A percentile compares a stretch with the other conserved stretches of the same genome.
These are phyloP conservation scores for Equus quagga DNA, from an alignment of 2,113 vertebrate genomes.

Conservation along the genomic window DNA sequence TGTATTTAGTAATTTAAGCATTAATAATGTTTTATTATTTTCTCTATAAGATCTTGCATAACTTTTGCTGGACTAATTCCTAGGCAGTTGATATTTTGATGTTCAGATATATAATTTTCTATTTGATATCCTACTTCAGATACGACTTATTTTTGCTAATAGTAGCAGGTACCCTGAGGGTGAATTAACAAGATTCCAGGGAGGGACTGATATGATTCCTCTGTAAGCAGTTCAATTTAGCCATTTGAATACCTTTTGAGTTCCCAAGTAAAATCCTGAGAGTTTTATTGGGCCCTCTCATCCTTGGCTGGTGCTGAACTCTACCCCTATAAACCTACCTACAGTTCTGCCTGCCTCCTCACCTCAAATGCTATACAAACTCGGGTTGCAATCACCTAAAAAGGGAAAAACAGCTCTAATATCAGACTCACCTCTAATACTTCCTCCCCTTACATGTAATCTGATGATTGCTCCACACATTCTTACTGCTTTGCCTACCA, in stretches of 20 bases:
- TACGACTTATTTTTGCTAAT: not conserved
- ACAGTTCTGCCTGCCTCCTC: not conserved
- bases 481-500: not conserved
- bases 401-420: not conserved
- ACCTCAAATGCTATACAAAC: not conserved
- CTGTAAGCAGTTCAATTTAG: not conserved
- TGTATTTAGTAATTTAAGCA: not conserved
- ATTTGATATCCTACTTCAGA: not conserved
- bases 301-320: not conserved
- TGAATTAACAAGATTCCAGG: not conserved
- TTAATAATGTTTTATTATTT: not conserved
- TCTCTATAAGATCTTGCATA: not conserved
- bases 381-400: not conserved
- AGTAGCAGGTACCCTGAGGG: too few relatives aligned
- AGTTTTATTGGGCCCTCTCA: not conserved
- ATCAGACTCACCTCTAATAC: not conserved
- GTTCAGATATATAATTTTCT: not conserved
- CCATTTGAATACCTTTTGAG: not conserved
- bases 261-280: not conserved
- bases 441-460: not conserved
- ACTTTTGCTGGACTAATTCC: not conserved
- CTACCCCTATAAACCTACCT: rapidly evolving
- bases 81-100: not conserved
- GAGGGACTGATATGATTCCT: not conserved
- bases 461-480: not conserved